Evolutionary conservation across 2,888 invertebrate species (phyloP).

Genomic region (Sericinus montela): DNA sequence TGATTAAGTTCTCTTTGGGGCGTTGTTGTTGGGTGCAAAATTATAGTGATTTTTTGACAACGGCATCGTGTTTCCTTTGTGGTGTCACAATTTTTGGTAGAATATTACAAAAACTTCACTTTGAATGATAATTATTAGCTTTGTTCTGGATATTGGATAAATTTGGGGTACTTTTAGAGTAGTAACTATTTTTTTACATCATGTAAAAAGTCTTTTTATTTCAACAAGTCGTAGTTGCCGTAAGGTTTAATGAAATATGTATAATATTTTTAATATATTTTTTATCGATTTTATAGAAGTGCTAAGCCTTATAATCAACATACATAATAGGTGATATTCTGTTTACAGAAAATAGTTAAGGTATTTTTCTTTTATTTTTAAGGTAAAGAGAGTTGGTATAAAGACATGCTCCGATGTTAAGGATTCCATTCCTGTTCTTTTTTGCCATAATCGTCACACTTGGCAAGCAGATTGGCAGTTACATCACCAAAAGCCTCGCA

Average conservation of each 20-base stretch:
- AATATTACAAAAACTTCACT: constrained; percentile 63
- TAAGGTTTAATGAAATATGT: not conserved
- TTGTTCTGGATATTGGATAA: constrained; percentile 37
- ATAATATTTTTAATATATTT: too few species aligned
- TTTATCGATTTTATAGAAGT: too few species aligned
- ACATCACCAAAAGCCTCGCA: too few species aligned
- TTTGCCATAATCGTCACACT: too few species aligned
- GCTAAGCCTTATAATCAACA: too few species aligned
- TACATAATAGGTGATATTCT: too few species aligned
- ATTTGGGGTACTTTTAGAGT: constrained; percentile 28
- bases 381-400: too few species aligned
- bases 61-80: constrained; percentile 63
- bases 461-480: too few species aligned
- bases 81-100: constrained; percentile 51
- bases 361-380: too few species aligned
- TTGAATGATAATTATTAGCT: constrained; percentile 61
- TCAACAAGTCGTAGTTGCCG: not conserved
- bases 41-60: constrained; percentile 74
- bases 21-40: constrained; percentile 53
- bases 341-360: too few species aligned
- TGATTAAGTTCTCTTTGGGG: constrained; percentile 72
- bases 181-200: constrained; percentile 5
- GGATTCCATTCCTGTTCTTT: too few species aligned
- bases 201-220: not conserved
- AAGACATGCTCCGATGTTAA: too few species aligned